phyloP scores from a whole-genome alignment of 2,113 vertebrate species.

The Colaptes auratus region DNA sequence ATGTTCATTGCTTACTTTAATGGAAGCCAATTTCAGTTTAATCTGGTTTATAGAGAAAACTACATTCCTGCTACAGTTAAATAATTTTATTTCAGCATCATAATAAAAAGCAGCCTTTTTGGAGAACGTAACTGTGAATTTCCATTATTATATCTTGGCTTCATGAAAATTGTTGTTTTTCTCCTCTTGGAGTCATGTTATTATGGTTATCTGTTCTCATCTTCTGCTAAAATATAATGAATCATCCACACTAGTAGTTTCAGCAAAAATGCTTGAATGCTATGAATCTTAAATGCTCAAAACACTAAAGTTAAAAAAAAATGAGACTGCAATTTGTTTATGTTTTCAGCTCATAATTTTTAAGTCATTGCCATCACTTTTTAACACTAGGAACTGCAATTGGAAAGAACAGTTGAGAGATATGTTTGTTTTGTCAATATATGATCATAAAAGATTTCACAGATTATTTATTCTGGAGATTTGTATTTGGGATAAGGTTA shows the following conservation, averaged over 20 bases:
- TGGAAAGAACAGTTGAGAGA: background rate
- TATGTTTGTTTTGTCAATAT: background rate
- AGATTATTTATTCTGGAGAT: background rate
- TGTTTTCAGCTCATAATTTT: background rate
- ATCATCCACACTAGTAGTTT: background rate
- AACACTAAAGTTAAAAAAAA: background rate
- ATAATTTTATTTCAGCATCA: slow-evolving; percentile 24
- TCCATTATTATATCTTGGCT: background rate
- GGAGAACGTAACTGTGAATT: background rate
- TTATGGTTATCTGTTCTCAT: background rate
- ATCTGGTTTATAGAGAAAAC: slow-evolving; percentile 39
- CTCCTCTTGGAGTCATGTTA: background rate
- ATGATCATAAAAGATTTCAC: background rate
- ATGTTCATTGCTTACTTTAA: slow-evolving; percentile 31
- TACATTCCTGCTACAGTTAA: background rate
- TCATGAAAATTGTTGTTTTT: background rate
- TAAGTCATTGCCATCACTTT: background rate
- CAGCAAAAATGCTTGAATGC: background rate
- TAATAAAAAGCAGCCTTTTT: slow-evolving; percentile 6
- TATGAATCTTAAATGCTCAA: background rate
- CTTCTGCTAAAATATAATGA: slow-evolving; percentile 6
- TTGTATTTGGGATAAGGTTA: background rate
- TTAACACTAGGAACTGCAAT: background rate
- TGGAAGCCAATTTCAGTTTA: slow-evolving; percentile 40
- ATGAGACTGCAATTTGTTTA: background rate